These are phyloP conservation scores for Dendroctonus valens DNA, from an alignment of 1,140 invertebrate species.

Conservation along the genomic window DNA sequence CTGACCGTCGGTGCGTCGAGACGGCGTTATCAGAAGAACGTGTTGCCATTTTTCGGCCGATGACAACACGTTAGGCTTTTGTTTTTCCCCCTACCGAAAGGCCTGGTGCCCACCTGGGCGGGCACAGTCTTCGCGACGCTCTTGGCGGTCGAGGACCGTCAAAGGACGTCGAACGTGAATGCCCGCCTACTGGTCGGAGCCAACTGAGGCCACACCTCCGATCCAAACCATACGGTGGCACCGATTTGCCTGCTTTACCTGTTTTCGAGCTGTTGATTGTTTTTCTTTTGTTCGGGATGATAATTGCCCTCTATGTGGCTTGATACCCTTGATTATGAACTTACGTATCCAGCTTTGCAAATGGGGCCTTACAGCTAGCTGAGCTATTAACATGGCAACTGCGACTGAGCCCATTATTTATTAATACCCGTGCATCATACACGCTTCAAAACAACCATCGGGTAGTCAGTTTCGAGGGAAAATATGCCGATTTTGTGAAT, in stretches of 20 bases:
- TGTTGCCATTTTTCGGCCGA: slow-evolving; percentile 47
- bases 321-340: slow-evolving; percentile 31
- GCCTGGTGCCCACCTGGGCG: slow-evolving; percentile 43
- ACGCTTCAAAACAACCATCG: too few relatives aligned
- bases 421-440: too few relatives aligned
- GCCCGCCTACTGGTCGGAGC: not conserved
- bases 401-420: slow-evolving; percentile 11
- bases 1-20: slow-evolving; percentile 45
- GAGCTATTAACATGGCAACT: slow-evolving; percentile 26
- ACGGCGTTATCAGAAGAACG: slow-evolving; percentile 44
- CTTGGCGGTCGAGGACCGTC: slow-evolving; percentile 14
- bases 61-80: slow-evolving; percentile 47
- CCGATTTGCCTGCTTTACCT: slow-evolving; percentile 36
- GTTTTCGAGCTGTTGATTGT: slow-evolving; percentile 34
- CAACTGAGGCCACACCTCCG: slow-evolving; percentile 5
- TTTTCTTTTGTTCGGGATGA: slow-evolving; percentile 35
- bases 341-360: slow-evolving; percentile 17
- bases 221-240: slow-evolving; percentile 15
- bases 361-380: slow-evolving; percentile 6
- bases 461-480: too few relatives aligned
- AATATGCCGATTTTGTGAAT: too few relatives aligned
- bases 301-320: slow-evolving; percentile 31
- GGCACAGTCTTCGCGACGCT: slow-evolving; percentile 22
- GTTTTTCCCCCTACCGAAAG: slow-evolving; percentile 36
- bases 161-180: slow-evolving; percentile 14